phyloP scores from a whole-genome alignment of 1,140 invertebrate species.

The Metopolophium dirhodum region DNA sequence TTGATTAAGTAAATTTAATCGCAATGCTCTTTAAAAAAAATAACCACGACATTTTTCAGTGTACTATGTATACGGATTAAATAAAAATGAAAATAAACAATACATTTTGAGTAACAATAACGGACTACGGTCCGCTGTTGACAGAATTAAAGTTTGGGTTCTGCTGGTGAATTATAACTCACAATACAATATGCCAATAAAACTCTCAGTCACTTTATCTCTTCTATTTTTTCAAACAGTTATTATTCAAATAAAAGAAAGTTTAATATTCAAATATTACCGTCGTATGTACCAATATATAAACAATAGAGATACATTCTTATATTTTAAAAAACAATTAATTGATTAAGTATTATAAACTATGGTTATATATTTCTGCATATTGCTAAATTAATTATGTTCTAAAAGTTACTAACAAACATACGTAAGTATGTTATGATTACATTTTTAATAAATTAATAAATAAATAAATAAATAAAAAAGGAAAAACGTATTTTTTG shows the following conservation, averaged over 20 bases:
- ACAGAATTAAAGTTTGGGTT: background rate
- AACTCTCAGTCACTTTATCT: background rate
- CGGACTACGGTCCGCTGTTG: background rate
- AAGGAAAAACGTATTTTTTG: too few species aligned
- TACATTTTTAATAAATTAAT: too few species aligned
- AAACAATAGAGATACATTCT: background rate
- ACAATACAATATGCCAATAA: conserved; percentile 27
- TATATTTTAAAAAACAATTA: background rate
- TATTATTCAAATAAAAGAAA: background rate
- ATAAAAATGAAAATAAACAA: background rate
- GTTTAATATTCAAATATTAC: background rate
- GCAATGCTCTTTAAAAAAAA: background rate
- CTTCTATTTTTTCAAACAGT: background rate
- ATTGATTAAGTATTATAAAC: background rate
- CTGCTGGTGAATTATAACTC: background rate
- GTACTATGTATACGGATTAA: background rate
- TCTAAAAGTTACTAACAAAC: background rate
- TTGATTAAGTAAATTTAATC: background rate
- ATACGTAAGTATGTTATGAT: too few species aligned
- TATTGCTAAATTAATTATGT: background rate
- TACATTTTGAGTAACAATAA: background rate
- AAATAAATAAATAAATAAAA: too few species aligned
- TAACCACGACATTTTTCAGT: too few species aligned
- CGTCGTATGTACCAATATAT: background rate
- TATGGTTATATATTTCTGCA: background rate